phyloP scores from a whole-genome alignment of 2,888 invertebrate genomes.

The Calameuta pallipes region DNA sequence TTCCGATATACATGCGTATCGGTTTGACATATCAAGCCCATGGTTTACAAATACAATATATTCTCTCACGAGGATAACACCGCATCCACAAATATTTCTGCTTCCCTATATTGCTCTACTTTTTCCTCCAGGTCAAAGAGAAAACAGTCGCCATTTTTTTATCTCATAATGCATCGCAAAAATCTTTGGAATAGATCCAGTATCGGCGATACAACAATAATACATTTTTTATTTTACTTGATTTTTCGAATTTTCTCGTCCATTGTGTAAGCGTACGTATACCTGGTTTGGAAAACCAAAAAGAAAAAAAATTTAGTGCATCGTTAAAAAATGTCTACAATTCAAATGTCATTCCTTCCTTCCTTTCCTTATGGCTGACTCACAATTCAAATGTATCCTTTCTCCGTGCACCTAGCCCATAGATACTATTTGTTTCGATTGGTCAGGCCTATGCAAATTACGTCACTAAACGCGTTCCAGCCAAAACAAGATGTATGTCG shows the following conservation, averaged over 20 bases:
- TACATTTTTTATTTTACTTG: background rate
- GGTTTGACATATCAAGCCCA: background rate
- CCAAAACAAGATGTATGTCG: background rate
- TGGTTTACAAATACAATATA: conserved; percentile 6
- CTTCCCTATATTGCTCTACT: background rate
- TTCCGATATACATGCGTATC: background rate
- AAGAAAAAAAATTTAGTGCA: background rate
- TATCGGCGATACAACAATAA: background rate
- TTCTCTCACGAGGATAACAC: background rate
- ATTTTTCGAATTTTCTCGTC: background rate
- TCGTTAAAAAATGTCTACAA: background rate
- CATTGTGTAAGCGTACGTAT: background rate
- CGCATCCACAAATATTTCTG: conserved; percentile 4
- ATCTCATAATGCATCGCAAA: background rate
- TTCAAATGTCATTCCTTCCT: too few relatives aligned
- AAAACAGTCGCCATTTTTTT: background rate
- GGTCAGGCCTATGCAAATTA: background rate
- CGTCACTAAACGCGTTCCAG: background rate
- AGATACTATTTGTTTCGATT: background rate
- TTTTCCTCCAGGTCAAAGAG: background rate
- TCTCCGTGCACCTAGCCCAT: background rate
- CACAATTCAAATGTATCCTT: background rate
- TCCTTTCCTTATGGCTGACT: too few relatives aligned
- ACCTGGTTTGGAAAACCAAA: background rate
- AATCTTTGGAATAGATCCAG: background rate